Evolutionary conservation across 2,888 invertebrate species (phyloP).

Genomic region (Venustoraphidia nigricollis): DNA sequence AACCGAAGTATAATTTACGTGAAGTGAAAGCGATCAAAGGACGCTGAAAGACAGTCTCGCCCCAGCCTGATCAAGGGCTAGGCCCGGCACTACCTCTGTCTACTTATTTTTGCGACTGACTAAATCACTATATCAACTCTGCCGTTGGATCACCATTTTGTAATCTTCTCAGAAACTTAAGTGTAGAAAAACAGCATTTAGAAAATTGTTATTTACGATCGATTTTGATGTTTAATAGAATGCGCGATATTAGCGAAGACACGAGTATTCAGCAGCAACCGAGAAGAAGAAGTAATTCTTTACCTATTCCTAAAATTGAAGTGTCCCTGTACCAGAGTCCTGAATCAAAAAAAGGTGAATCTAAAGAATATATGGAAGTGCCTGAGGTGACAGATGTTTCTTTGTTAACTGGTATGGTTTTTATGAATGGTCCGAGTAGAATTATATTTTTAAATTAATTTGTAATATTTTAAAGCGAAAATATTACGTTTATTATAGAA

Average conservation of each 20-base stretch:
- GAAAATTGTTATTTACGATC: too few relatives aligned
- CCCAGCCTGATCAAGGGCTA: too few relatives aligned
- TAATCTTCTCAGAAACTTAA: too few relatives aligned
- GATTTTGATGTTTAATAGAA: conserved; percentile 30
- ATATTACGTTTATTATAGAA: conserved; percentile 21
- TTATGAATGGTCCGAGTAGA: too few relatives aligned
- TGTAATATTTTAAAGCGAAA: neutral
- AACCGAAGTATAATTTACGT: too few relatives aligned
- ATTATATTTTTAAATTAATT: neutral
- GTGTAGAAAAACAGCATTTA: too few relatives aligned
- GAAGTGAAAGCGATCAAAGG: too few relatives aligned
- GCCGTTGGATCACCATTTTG: too few relatives aligned
- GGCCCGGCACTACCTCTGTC: too few relatives aligned
- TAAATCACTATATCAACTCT: neutral
- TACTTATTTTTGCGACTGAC: too few relatives aligned
- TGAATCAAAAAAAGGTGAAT: conserved; percentile 47
- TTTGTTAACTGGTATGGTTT: conserved; percentile 35
- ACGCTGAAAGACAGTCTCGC: too few relatives aligned
- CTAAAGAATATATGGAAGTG: conserved; percentile 64
- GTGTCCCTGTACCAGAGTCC: conserved; percentile 72
- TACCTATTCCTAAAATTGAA: conserved; percentile 87
- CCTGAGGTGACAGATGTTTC: conserved; percentile 57
- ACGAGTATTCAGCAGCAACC: conserved; percentile 61
- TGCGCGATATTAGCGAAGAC: conserved; percentile 79
- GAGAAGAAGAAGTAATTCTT: conserved; percentile 76